Evolutionary conservation across 2,888 invertebrate genomes (phyloP).

Genomic region (Dicranocentrus wangi): DNA sequence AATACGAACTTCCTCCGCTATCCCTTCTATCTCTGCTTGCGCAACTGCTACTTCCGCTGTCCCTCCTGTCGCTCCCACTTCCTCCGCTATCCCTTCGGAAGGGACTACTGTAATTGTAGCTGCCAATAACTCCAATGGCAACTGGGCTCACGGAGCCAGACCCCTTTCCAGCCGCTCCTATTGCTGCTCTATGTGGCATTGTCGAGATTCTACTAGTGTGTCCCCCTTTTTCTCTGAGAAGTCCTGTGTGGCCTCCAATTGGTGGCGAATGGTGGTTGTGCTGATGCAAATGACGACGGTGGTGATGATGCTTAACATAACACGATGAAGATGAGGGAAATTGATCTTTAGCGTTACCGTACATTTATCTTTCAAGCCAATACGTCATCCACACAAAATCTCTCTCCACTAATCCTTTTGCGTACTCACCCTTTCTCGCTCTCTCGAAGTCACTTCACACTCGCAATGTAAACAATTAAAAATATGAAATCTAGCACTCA

Average conservation of each 20-base stretch:
- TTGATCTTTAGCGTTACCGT: conserved; percentile 26
- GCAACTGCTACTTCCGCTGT: conserved; percentile 50
- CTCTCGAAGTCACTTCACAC: too few relatives aligned
- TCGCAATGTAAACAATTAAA: too few relatives aligned
- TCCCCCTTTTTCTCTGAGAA: too few relatives aligned
- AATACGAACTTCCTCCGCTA: conserved; percentile 46
- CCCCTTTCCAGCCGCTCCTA: neutral
- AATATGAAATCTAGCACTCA: too few relatives aligned
- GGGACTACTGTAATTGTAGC: conserved; percentile 22
- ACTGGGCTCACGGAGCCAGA: conserved; percentile 42
- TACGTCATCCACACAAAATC: neutral
- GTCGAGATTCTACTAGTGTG: conserved; percentile 45
- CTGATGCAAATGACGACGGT: conserved; percentile 14
- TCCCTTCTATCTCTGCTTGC: conserved; percentile 43
- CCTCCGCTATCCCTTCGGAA: conserved; percentile 56
- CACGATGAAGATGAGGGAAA: conserved; percentile 15
- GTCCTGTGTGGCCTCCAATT: too few relatives aligned
- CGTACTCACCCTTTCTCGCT: too few relatives aligned
- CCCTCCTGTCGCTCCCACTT: conserved; percentile 41
- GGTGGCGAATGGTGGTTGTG: conserved; percentile 17
- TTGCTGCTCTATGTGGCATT: conserved; percentile 51
- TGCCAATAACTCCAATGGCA: neutral
- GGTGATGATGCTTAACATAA: conserved; percentile 41
- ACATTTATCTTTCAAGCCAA: conserved; percentile 43
- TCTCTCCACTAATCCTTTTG: too few relatives aligned